Evolutionary conservation across 2,888 invertebrate genomes (phyloP).

Genomic region (Odontomyia ornata): DNA sequence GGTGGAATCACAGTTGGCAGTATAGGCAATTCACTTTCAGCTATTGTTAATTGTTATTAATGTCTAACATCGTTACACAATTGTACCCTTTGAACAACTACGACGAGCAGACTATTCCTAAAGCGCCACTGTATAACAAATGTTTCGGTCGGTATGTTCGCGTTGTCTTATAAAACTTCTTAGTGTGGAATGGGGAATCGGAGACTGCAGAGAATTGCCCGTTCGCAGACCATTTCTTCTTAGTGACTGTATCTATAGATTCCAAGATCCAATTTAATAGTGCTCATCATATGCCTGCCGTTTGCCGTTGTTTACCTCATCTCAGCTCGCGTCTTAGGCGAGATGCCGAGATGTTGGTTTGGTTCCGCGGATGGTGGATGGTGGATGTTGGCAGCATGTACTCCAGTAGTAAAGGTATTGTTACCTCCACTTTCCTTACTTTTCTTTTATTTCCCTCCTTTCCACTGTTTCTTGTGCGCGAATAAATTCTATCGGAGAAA

Average conservation of each 20-base stretch:
- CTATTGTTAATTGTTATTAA: constrained; percentile 16
- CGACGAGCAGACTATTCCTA: constrained; percentile 56
- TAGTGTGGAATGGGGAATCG: constrained; percentile 39
- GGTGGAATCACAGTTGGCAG: constrained; percentile 8
- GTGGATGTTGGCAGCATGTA: not conserved
- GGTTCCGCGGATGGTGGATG: too few species aligned
- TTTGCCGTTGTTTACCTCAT: constrained; percentile 24
- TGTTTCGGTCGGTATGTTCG: constrained; percentile 62
- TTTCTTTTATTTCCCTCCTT: constrained; percentile 32
- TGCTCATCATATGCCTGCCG: not conserved
- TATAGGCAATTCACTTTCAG: constrained; percentile 31
- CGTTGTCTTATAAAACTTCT: constrained; percentile 65
- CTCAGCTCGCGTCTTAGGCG: constrained; percentile 22
- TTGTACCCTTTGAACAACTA: constrained; percentile 24
- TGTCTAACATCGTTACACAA: constrained; percentile 42
- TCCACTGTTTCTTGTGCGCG: constrained; percentile 18
- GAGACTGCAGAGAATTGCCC: constrained; percentile 9
- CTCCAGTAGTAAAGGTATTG: constrained; percentile 12
- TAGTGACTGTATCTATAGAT: constrained; percentile 23
- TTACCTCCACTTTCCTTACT: constrained; percentile 40
- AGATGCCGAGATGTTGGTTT: too few species aligned
- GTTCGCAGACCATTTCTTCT: constrained; percentile 22
- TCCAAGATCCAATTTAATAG: constrained; percentile 32
- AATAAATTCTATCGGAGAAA: constrained; percentile 34
- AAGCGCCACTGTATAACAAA: constrained; percentile 63